Evolutionary conservation across 2,888 invertebrate genomes (phyloP).

Genomic region (Troilus luridus): DNA sequence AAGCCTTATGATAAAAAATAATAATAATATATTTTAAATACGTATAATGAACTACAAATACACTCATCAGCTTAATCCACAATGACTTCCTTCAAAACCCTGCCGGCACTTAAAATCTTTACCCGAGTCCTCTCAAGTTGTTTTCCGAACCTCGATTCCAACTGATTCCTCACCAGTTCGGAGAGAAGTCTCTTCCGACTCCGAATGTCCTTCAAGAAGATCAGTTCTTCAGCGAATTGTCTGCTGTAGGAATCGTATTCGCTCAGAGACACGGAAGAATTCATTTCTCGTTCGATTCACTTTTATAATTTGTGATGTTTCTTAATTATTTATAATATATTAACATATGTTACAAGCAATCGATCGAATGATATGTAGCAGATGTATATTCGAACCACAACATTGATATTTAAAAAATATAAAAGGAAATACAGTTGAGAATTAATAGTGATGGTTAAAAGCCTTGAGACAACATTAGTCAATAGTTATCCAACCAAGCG

Average conservation of each 20-base stretch:
- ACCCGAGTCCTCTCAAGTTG: not conserved
- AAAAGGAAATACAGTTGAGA: too few species aligned
- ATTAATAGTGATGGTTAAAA: too few species aligned
- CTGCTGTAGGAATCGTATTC: not conserved
- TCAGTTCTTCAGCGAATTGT: not conserved
- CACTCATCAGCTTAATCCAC: not conserved
- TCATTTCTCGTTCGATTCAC: not conserved
- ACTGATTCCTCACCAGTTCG: not conserved
- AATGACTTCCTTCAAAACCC: not conserved
- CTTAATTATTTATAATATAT: not conserved
- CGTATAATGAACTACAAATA: not conserved
- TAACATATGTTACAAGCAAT: not conserved
- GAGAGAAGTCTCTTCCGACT: not conserved
- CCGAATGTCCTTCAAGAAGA: constrained; percentile 18
- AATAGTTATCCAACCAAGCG: too few species aligned
- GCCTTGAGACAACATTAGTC: too few species aligned
- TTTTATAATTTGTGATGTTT: not conserved
- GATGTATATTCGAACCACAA: not conserved
- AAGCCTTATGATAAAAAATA: too few species aligned
- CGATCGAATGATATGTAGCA: not conserved
- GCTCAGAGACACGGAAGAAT: not conserved
- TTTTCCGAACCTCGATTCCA: constrained; percentile 7
- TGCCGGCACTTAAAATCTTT: not conserved
- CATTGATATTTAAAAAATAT: not conserved
- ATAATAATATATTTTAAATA: not conserved